Evolutionary conservation across 1,140 invertebrate species (phyloP).

Genomic region (Pteromalus puparum): DNA sequence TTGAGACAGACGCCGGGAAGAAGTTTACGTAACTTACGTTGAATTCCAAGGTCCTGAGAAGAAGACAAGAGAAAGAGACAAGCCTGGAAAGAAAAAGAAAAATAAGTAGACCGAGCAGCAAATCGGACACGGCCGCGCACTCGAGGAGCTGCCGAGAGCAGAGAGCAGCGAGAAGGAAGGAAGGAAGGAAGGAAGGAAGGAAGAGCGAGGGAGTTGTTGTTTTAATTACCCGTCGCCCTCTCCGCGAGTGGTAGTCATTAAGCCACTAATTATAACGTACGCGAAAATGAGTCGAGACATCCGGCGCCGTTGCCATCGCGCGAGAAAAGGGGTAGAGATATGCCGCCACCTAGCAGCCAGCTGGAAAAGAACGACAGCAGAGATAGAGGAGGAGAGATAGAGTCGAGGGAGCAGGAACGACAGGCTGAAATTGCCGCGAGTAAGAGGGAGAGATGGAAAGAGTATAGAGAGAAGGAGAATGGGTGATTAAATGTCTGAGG

Average conservation of each 20-base stretch:
- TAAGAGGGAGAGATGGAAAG: not conserved
- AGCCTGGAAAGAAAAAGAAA: not conserved
- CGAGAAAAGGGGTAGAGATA: conserved; percentile 31
- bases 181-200: conserved; percentile 29
- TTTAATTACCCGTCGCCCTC: conserved; percentile 74
- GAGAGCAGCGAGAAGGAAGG: conserved; percentile 37
- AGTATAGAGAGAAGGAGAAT: conserved; percentile 32
- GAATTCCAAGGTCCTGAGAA: not conserved
- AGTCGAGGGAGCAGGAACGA: conserved; percentile 17
- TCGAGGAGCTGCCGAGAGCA: conserved; percentile 7
- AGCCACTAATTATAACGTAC: conserved; percentile 75
- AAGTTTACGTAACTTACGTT: too few relatives aligned
- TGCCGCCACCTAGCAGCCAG: conserved; percentile 28
- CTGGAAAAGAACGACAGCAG: conserved; percentile 39
- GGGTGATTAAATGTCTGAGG: conserved; percentile 50
- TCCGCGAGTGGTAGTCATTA: conserved; percentile 70
- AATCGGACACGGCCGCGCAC: conserved; percentile 28
- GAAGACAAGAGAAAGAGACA: not conserved
- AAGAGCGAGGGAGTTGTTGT: conserved; percentile 65
- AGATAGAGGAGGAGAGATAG: conserved; percentile 34
- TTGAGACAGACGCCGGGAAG: too few relatives aligned
- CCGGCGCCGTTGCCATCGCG: conserved; percentile 48
- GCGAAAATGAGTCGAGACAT: conserved; percentile 70
- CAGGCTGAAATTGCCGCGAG: conserved; percentile 42
- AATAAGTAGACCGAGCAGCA: conserved; percentile 1